Percentiles rank a stretch among this genome's conserved stretches.
These are phyloP conservation scores for Naso thynnoides DNA, from an alignment of 2,797 vertebrate genomes.

Conservation along the genomic window DNA sequence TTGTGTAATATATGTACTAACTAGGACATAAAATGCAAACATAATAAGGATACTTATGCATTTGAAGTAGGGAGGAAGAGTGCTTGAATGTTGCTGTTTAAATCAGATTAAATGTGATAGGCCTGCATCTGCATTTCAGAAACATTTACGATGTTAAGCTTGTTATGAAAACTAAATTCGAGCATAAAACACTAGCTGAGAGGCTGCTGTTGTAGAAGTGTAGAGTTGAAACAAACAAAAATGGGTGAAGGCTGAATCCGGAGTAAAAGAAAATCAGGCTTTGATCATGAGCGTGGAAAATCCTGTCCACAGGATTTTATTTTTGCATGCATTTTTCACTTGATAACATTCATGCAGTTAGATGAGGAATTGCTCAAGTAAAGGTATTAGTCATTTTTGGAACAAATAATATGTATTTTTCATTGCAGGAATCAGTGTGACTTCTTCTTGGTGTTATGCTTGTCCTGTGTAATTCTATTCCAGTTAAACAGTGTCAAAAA, in stretches of 20 bases:
- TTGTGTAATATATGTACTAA: constrained; percentile 44
- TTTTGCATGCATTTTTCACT: constrained; percentile 91
- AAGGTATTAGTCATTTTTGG: constrained; percentile 87
- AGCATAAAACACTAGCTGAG: constrained; percentile 58
- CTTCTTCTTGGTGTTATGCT: constrained; percentile 65
- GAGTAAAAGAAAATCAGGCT: constrained; percentile 90
- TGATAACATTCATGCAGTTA: constrained; percentile 91
- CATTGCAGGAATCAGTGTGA: constrained; percentile 61
- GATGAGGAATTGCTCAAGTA: constrained; percentile 88
- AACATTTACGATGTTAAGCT: constrained; percentile 69
- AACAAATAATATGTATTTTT: constrained; percentile 85
- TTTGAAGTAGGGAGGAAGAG: constrained; percentile 41
- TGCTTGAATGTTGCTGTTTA: constrained; percentile 35
- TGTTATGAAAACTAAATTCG: constrained; percentile 70
- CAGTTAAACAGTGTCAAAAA: constrained; percentile 73
- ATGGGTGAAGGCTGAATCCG: constrained; percentile 85
- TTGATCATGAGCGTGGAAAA: constrained; percentile 91
- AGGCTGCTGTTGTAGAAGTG: constrained; percentile 73
- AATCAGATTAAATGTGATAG: constrained; percentile 67
- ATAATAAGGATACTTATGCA: constrained; percentile 47
- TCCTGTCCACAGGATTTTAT: constrained; percentile 91
- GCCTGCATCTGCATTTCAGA: constrained; percentile 55
- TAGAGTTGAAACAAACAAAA: constrained; percentile 87
- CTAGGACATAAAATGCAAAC: constrained; percentile 42
- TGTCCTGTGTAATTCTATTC: constrained; percentile 78